Conservation (phyloP, 1,140 invertebrate species). For the Dermatophagoides farinae region DNA sequence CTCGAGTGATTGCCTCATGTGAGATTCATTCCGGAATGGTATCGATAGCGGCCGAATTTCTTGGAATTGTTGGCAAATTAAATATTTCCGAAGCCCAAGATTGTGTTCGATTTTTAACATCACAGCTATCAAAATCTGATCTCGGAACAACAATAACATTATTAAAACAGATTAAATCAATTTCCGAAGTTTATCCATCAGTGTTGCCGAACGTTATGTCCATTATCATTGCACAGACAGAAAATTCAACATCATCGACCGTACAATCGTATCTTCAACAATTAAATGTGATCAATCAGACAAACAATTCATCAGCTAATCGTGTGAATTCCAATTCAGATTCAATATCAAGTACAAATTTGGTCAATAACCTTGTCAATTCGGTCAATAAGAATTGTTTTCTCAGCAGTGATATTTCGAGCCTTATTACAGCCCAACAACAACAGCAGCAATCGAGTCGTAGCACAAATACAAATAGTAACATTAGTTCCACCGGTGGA, state of each 20-base stretch:
- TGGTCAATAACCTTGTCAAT: background rate
- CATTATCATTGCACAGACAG: constrained; percentile 42
- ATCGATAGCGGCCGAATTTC: constrained; percentile 26
- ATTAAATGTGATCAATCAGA: constrained; percentile 20
- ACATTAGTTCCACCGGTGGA: background rate
- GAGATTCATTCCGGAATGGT: constrained; percentile 42
- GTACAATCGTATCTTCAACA: constrained; percentile 29
- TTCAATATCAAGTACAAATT: background rate
- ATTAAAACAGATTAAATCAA: constrained; percentile 47
- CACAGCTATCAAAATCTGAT: constrained; percentile 44
- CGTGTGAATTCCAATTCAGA: background rate
- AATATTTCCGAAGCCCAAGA: constrained; percentile 43
- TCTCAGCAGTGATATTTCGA: background rate
- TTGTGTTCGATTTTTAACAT: constrained; percentile 53
- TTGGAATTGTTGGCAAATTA: constrained; percentile 27
- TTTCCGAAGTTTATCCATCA: constrained; percentile 50
- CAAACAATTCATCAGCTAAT: constrained; percentile 2
- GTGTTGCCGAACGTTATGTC: constrained; percentile 51
- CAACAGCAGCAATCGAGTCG: background rate
- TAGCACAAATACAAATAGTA: background rate
- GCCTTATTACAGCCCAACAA: background rate
- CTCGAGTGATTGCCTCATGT: constrained; percentile 41
- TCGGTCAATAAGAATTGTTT: background rate
- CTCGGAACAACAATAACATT: constrained; percentile 43
- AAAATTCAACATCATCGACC: constrained; percentile 26